Evolutionary conservation across 2,888 invertebrate genomes (phyloP).

Genomic region (Pristionchus japonicus): DNA sequence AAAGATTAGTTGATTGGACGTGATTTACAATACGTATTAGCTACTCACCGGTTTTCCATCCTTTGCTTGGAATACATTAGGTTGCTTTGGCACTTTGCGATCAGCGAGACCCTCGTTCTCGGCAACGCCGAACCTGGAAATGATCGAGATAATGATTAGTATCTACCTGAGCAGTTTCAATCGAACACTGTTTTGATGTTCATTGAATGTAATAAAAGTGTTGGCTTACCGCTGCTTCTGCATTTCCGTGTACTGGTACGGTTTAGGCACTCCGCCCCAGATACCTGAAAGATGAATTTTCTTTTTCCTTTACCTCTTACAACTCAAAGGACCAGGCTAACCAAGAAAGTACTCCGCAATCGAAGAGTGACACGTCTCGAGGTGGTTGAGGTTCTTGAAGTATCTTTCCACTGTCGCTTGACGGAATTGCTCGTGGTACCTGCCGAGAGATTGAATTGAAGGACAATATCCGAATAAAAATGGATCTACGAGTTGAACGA

Average conservation of each 20-base stretch:
- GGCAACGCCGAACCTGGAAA: conserved; percentile 75
- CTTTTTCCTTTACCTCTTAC: no score
- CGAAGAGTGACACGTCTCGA: conserved; percentile 95
- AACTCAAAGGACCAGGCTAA: background rate
- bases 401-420: conserved; percentile 94
- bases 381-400: conserved; percentile 97
- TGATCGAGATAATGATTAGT: background rate
- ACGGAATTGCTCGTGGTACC: conserved; percentile 77
- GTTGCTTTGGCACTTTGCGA: conserved; percentile 93
- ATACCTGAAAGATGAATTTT: conserved; percentile 80
- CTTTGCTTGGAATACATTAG: conserved; percentile 89
- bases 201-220: no score
- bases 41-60: conserved; percentile 89
- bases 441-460: conserved; percentile 75
- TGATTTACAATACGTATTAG: no score
- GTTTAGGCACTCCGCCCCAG: conserved; percentile 95
- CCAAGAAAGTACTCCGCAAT: conserved; percentile 94
- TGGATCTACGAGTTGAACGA: no score
- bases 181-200: no score
- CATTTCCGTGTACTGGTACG: conserved; percentile 92
- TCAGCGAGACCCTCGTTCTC: conserved; percentile 77
- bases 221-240: conserved; percentile 84
- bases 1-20: no score
- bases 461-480: conserved; percentile 75
- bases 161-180: no score